phyloP scores from a whole-genome alignment of 2,888 invertebrate genomes.

The Agonum fuliginosum region DNA sequence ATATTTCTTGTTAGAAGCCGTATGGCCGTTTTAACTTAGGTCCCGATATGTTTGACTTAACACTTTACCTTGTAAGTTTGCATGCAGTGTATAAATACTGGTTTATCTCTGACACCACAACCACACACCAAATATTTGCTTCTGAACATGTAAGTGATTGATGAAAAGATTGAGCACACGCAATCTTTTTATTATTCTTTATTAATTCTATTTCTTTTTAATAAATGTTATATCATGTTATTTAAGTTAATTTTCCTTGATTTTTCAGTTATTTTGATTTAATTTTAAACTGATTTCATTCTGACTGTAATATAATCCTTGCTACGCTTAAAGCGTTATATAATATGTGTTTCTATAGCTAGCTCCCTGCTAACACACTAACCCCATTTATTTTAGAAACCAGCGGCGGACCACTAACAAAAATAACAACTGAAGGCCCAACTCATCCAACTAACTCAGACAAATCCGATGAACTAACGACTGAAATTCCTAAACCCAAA shows the following conservation, averaged over 20 bases:
- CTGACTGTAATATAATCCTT: constrained; percentile 51
- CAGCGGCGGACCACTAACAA: constrained; percentile 70
- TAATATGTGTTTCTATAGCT: constrained; percentile 64
- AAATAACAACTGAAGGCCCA: constrained; percentile 65
- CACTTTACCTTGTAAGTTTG: constrained; percentile 51
- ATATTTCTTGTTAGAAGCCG: constrained; percentile 40
- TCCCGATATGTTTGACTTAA: constrained; percentile 60
- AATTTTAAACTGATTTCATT: constrained; percentile 7
- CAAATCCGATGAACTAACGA: constrained; percentile 69
- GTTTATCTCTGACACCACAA: constrained; percentile 29
- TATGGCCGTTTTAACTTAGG: constrained; percentile 47
- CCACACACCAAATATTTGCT: constrained; percentile 50
- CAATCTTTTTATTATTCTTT: constrained; percentile 45
- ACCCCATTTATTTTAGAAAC: constrained; percentile 73
- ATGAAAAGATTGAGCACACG: constrained; percentile 54
- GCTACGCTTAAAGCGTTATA: constrained; percentile 56
- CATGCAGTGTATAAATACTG: constrained; percentile 42
- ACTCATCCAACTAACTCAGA: constrained; percentile 66
- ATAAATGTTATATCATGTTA: constrained; percentile 12
- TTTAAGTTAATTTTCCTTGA: neutral
- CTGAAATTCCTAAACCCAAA: constrained; percentile 73
- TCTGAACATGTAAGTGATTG: constrained; percentile 55
- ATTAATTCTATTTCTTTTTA: constrained; percentile 17
- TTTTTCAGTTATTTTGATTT: constrained; percentile 4
- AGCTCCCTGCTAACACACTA: constrained; percentile 71